A percentile compares a stretch with the other conserved stretches of the same genome.
phyloP scores from a whole-genome alignment of 2,888 invertebrate species.

The Melitaea athalia region DNA sequence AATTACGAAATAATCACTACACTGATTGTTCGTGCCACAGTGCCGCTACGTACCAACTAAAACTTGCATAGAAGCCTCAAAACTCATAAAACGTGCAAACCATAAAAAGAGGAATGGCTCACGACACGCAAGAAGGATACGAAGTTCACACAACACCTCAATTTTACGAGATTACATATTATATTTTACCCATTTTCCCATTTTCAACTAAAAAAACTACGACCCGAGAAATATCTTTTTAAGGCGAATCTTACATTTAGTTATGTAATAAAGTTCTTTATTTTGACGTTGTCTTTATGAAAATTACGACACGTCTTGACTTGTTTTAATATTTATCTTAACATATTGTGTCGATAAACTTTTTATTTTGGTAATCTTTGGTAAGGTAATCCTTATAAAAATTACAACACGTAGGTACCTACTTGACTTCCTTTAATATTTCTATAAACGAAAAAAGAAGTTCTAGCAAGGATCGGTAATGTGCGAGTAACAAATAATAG shows the following conservation, averaged over 20 bases:
- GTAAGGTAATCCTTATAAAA: too few species aligned
- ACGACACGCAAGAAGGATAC: conserved; percentile 67
- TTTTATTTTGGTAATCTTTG: too few species aligned
- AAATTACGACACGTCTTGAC: too few species aligned
- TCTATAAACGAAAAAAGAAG: too few species aligned
- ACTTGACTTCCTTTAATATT: too few species aligned
- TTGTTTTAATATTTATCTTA: too few species aligned
- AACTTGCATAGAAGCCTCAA: conserved; percentile 57
- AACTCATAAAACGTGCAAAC: conserved; percentile 65
- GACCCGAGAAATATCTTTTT: conserved; percentile 7
- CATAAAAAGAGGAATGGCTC: conserved; percentile 65
- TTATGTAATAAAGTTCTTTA: background rate
- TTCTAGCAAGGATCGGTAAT: too few species aligned
- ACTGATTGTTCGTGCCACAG: conserved; percentile 33
- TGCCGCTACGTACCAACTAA: conserved; percentile 47
- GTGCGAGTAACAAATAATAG: too few species aligned
- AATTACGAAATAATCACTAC: conserved; percentile 31
- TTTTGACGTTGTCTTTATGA: background rate
- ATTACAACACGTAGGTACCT: too few species aligned
- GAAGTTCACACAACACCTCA: conserved; percentile 55
- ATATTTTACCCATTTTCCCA: conserved; percentile 56
- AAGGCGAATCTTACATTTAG: background rate
- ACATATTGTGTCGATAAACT: too few species aligned
- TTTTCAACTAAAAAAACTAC: conserved; percentile 25
- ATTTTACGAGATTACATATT: conserved; percentile 70